Percentiles rank a stretch among this genome's conserved stretches.
phyloP scores from a whole-genome alignment of 2,888 invertebrate genomes.

The Thera britannica region DNA sequence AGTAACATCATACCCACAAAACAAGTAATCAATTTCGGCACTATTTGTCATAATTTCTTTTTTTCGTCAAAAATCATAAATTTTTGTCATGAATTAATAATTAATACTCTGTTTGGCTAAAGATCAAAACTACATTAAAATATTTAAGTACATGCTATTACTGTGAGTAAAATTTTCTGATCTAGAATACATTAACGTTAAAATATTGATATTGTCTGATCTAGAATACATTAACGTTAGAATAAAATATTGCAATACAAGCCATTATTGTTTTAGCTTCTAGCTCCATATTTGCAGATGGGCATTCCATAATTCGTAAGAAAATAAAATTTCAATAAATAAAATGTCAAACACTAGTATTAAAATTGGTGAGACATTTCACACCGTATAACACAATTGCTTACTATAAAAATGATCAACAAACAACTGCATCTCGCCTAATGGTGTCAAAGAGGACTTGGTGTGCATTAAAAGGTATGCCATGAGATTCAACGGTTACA shows the following conservation, averaged over 20 bases:
- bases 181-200: constrained; percentile 48
- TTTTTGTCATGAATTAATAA: constrained; percentile 62
- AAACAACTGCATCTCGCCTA: constrained; percentile 81
- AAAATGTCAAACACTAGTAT: constrained; percentile 80
- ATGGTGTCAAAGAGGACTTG: constrained; percentile 64
- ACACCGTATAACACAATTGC: constrained; percentile 83
- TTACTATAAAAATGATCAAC: constrained; percentile 84
- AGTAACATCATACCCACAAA: constrained; percentile 20
- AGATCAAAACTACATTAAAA: constrained; percentile 47
- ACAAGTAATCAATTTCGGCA: constrained; percentile 14
- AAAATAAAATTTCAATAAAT: constrained; percentile 85
- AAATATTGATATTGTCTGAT: constrained; percentile 30
- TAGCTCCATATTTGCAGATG: constrained; percentile 83
- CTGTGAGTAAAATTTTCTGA: constrained; percentile 46
- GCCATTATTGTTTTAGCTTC: constrained; percentile 56
- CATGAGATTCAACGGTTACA: constrained; percentile 82
- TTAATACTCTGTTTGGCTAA: constrained; percentile 50
- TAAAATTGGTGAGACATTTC: constrained; percentile 76
- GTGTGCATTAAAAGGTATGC: constrained; percentile 70
- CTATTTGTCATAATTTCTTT: constrained; percentile 60
- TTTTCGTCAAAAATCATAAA: constrained; percentile 48
- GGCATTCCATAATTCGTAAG: constrained; percentile 78
- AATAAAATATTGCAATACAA: constrained; percentile 56
- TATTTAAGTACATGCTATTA: constrained; percentile 63
- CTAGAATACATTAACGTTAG: constrained; percentile 49